Evolutionary conservation across 2,113 vertebrate species (phyloP), one percentile per base, ranked within the genome.

Genomic region (Nannobrachium achirus): DNA sequence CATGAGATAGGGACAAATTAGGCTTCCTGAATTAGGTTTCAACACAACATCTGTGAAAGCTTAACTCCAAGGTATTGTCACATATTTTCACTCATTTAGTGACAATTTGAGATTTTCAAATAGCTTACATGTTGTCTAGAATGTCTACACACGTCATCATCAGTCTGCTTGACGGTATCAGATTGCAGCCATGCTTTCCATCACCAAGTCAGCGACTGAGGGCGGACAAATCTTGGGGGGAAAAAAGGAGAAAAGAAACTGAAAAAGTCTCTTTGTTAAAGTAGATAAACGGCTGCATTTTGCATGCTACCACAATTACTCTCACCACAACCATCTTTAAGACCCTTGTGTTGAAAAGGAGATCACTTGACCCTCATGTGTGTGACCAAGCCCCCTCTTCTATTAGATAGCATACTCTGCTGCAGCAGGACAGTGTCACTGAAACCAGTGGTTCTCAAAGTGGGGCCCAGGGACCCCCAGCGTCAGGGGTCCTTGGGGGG

Each of bases 261-360:
- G 69, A 91, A 87, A 75, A 87, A 81, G 80, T 73, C 81, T 88
- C 89, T 89, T 91, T 91, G 91, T 91, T 77, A 83, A 89, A 80
- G 63, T 81, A 86, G 87, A 90, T 88, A 78, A 88, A 85, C 88
- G 82, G 63, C 51, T 80, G 79, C 88, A 91, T 91, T 92, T 88
- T 84, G 80, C 89, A 92, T 87, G 89, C 88, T 77, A 80, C 80
- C 59, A 68, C 71, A 85, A 92, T 92, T 92, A 86, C 89, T 92
- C 78, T 89, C 91, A 92, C 80, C 76, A 73, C 73, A 76, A 66
- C 80, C 80, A 84, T 86, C 84, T 81, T 75, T 86, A 80, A 84
- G 81, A 73, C 81, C 73, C 70, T 79, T 82, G 78, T 73, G 78
- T 73, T 77, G 81, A 79, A 78, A 89, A 73, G 55, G 25, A 81